Evolutionary conservation across 2,888 invertebrate genomes (phyloP), one percentile per base, ranked within the genome.

Genomic region (Sarcophaga carnaria): DNA sequence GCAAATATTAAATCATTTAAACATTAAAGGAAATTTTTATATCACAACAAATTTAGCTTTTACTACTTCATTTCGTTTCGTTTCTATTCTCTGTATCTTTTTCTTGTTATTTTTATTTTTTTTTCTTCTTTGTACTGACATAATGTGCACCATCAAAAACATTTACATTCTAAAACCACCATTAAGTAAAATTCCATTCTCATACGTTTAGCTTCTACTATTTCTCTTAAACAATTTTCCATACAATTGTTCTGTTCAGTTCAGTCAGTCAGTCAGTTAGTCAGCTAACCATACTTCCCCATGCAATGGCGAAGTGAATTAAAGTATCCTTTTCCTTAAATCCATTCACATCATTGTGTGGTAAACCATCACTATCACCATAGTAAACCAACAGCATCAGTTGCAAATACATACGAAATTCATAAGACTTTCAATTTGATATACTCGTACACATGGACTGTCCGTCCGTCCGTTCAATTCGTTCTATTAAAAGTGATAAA

Each of bases 311-410:
- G 54, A 12, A 17, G 8, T 67, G 10, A n/a, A 67, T 14, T 20
- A 62, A 67, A 82, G 77, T 77, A 77, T 77, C 71, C 59, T 75
- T 69, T 63, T 54, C 10, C 62, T 62, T n/a, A 63, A 59, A 70
- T 66, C 27, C 67, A 60, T 85, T 85, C 76, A 67, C 74, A 78
- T 78, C 64, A 74, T 82, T 81, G 81, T 85, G 86, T 86, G 86
- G 86, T 66, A 77, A 83, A 63, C 62, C 63, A 77, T 76, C 74
- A 81, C 59, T n/a, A 59, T 76, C 74, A 81, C 59, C 12, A 59
- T 20, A 64, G 64, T 78, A 67, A 60, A 78, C 25, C 22, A 67
- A 72, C 60, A 66, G 70, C 80, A 72, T 72, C 59, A 54, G 14
- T 54, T 54, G 17, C 54, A 54, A 54, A 54, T 54, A 49, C 49